phyloP scores from a whole-genome alignment of 1,140 invertebrate genomes.

The Metaphire vulgaris region DNA sequence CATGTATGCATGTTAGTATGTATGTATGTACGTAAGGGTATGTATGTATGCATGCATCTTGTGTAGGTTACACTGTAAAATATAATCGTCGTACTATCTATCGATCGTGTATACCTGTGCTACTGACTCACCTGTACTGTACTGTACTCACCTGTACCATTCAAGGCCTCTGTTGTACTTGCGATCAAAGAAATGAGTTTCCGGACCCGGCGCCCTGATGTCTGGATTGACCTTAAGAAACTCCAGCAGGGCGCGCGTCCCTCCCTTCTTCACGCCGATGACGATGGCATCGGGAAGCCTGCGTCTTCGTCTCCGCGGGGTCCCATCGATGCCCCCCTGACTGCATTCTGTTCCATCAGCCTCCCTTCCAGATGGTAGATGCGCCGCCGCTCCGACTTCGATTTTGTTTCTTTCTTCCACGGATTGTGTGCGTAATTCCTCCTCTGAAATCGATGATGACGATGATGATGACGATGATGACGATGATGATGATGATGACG shows the following conservation, averaged over 20 bases:
- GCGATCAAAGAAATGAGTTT: slow-evolving; percentile 53
- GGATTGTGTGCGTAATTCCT: no score
- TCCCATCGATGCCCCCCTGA: background rate
- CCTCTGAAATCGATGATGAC: background rate
- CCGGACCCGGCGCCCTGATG: slow-evolving; percentile 40
- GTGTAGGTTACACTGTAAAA: no score
- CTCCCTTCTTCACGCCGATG: slow-evolving; percentile 53
- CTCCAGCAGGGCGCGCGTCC: slow-evolving; percentile 52
- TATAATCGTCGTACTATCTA: no score
- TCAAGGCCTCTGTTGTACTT: slow-evolving; percentile 50
- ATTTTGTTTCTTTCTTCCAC: no score
- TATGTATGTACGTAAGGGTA: no score
- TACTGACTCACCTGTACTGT: no score
- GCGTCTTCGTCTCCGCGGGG: slow-evolving; percentile 4
- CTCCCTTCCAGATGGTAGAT: no score
- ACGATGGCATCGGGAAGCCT: slow-evolving; percentile 46
- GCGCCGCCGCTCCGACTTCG: no score
- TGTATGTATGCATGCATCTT: no score
- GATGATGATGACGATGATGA: slow-evolving; percentile 8
- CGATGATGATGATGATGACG: slow-evolving; percentile 4
- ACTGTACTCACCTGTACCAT: slow-evolving; percentile 49
- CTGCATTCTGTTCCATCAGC: no score
- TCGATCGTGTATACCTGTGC: no score
- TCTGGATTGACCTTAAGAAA: slow-evolving; percentile 52
- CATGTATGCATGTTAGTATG: no score